Base-by-base conservation (phyloP, 2,888 invertebrate species). In the Sabatieria punctata region DNA sequence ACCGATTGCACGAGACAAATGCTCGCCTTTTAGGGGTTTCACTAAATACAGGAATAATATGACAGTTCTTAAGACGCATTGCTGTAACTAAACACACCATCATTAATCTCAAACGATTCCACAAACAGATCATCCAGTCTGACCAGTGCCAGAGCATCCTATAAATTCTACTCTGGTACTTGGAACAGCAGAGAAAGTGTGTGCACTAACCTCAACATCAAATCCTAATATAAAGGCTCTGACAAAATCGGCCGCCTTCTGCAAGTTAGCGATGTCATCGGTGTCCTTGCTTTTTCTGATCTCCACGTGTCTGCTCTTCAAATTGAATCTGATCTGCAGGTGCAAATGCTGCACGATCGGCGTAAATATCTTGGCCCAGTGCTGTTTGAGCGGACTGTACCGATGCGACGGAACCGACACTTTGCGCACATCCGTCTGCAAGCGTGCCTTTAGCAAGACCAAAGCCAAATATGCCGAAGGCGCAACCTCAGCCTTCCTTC, bases 191-290 rank as follows among this genome's bases (percentile, higher is more conserved):
- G 30, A 30, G 30, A 30, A 30, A 30, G 15, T 8, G 15, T 15
- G 30, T 30, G 30, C 30, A 47, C 52, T 50, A 46, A 65, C 64
- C 49, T 91, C 89, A 0, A 93, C 83, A 58, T 93, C 91, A 68
- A 99, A 97, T 4, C 97, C 97, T 56, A 80, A 79, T 25, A 91
- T 74, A 64, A 95, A 95, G 1, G 95, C 95, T 68, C 81, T 82
- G 0, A 99, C 85, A 74, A 99, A 99, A 71, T 99, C 97, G 15
- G 91, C 88, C 42, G 83, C 97, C 71, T 91, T 95, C 67, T 97
- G 95, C 51, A 97, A 71, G 67, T 86, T 83, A 11, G 80, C 78
- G 52, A 88, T 79, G 61, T 93, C 89, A 55, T 77, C 75, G 0
- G 84, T 83, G 60, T 81, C 79, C 38, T 52, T 46, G 4, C 60